Evolutionary conservation across 2,797 vertebrate species (phyloP), one percentile per base, ranked within the genome.

Genomic region (Mergus octosetaceus): DNA sequence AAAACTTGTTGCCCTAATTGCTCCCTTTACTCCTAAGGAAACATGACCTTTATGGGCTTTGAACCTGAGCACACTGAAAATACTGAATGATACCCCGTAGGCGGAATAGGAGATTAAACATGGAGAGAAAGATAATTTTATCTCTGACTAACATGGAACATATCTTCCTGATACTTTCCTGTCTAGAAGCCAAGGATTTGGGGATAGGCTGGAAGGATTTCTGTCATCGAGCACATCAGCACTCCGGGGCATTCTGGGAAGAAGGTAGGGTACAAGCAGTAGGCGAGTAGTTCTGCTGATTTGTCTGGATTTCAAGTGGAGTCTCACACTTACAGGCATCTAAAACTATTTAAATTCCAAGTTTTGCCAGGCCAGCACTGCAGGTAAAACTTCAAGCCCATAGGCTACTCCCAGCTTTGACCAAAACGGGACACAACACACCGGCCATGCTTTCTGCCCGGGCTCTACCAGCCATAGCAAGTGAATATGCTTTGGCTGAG

Each of bases 1-100:
- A 94, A 97, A 97, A 97, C 87, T 94, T 97, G 94, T 96, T 96
- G 95, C 77, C 91, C 79, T 97, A 97, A 97, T 96, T 97, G 96
- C 57, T 96, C 95, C 85, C 82, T 96, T 81, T 89, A 79, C 80
- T 97, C 69, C 87, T 80, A 93, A 92, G 79, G 96, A 97, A 97
- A 96, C 61, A 91, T 91, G 93, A 95, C 86, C 90, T 89, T 87
- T 95, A 69, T 72, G 83, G 79, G 83, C 61, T 95, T 93, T 93
- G 94, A 96, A 89, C 87, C 64, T 57, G 78, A 96, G 72, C 58
- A 93, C 39, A 76, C 84, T 38, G 20, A 81, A 91, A 96, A 94
- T 94, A 87, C 22, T 28, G 58, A 79, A 74, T 53, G 78, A 90
- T 58, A 94, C n/a, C 62, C 85, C 2, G 0, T 14, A 85, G 87